phyloP scores from a whole-genome alignment of 2,797 vertebrate species.

The Babyrousa celebensis region DNA sequence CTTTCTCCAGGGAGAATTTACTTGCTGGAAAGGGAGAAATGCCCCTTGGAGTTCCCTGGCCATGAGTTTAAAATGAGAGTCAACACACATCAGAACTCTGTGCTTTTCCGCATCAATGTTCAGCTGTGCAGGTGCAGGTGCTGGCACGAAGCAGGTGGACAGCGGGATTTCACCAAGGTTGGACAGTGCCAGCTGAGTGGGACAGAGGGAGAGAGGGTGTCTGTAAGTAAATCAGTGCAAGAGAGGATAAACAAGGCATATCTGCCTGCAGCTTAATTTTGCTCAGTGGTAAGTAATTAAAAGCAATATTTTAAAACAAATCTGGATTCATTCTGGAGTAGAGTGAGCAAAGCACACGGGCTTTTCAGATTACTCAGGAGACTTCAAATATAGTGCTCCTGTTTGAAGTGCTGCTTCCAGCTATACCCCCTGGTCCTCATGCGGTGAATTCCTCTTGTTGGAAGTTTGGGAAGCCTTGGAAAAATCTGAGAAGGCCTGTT shows the following conservation, averaged over 20 bases:
- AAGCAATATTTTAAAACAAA: slow-evolving; percentile 69
- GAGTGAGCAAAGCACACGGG: neutral
- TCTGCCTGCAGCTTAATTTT: neutral
- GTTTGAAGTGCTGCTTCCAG: neutral
- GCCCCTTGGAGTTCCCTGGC: too few species aligned
- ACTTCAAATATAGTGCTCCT: neutral
- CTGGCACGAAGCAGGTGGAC: neutral
- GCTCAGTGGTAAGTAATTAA: neutral
- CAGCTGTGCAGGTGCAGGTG: neutral
- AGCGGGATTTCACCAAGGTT: neutral
- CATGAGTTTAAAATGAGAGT: neutral
- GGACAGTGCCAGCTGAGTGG: neutral
- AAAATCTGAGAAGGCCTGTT: neutral
- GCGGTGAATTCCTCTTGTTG: neutral
- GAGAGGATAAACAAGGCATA: neutral
- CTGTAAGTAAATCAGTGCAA: neutral
- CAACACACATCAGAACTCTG: accelerated
- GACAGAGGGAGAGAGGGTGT: slow-evolving; percentile 55
- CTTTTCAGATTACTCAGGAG: neutral
- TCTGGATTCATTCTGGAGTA: neutral
- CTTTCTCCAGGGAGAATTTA: neutral
- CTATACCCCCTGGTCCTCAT: neutral
- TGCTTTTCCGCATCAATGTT: accelerated
- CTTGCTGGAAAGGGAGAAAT: neutral
- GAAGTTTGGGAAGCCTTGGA: neutral